Evolutionary conservation across 2,797 vertebrate genomes (phyloP), one percentile per base, ranked within the genome.

Genomic region (Rhinophrynus dorsalis): DNA sequence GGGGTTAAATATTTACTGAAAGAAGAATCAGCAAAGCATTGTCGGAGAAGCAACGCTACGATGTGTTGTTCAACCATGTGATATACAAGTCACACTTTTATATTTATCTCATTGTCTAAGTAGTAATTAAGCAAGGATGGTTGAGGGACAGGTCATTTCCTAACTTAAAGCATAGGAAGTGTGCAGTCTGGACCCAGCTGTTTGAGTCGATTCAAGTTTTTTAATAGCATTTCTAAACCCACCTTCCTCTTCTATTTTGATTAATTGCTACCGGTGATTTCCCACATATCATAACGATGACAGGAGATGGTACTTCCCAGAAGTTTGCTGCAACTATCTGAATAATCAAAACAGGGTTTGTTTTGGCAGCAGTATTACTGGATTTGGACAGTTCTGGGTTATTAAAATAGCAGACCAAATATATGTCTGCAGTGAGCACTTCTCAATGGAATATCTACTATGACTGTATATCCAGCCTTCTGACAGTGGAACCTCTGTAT

Each of bases 101-200:
- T 27, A 52, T 32, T 30, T 35, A 6, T 48, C 33, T 32, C 44
- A 65, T 56, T 56, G 44, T 72, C 12, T 11, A 26, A 21, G 21
- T 10, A 2, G 32, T 42, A 58, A 65, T 58, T 40, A 51, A 27
- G 21, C 12, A 38, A 5, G 47, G 13, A 54, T 45, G 27, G 29
- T 24, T 35, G 11, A 26, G 45, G 26, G 54, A 51, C 61, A 8
- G 54, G 55, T 66, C 61, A 73, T 42, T 66, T 73, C 62, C 69
- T 59, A 52, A 12, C 35, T 59, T 45, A 58, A 54, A 38, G 29
- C 32, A 40, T 66, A 66, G 69, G 69, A 73, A 73, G 40, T 50
- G 15, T 40, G 12, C 51, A 44, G 54, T 52, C 44, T 65, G 12
- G 29, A 51, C 40, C 20, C 10, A 10, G 30, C 21, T 29, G 20